A percentile compares a stretch with the other conserved stretches of the same genome.
Conservation (phyloP, 2,113 vertebrate genomes). For the Gyps fulvus region DNA sequence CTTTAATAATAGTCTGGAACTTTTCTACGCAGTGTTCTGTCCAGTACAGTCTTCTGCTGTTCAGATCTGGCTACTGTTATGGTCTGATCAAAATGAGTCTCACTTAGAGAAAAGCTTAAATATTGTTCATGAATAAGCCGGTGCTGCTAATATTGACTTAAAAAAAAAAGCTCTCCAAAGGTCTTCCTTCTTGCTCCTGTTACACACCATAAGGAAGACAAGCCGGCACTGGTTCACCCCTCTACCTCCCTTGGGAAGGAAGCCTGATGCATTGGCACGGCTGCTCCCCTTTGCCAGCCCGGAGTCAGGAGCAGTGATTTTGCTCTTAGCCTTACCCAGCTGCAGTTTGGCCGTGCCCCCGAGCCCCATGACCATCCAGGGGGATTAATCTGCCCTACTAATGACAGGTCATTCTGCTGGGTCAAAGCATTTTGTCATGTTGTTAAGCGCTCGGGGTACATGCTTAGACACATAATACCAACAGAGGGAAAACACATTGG, state of each 20-base stretch:
- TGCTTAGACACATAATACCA: background rate
- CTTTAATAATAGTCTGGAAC: conserved; percentile 44
- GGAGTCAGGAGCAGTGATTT: background rate
- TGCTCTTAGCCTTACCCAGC: background rate
- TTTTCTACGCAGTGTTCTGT: background rate
- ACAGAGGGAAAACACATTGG: background rate
- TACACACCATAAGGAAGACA: background rate
- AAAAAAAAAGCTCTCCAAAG: background rate
- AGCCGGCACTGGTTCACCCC: background rate
- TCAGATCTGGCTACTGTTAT: background rate
- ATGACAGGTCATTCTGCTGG: background rate
- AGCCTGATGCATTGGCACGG: background rate
- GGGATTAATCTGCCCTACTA: background rate
- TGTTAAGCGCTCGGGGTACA: background rate
- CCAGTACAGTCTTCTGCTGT: background rate
- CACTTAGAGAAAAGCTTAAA: background rate
- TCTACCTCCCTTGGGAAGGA: background rate
- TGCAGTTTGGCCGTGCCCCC: background rate
- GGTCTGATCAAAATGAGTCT: background rate
- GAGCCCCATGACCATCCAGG: background rate
- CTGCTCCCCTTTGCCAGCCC: background rate
- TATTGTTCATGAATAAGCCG: background rate
- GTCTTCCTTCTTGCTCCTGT: background rate
- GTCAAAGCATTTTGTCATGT: conserved; percentile 18
- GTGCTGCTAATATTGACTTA: background rate